These are phyloP conservation scores for Osmerus eperlanus DNA, from an alignment of 2,113 vertebrate species.

Conservation along the genomic window DNA sequence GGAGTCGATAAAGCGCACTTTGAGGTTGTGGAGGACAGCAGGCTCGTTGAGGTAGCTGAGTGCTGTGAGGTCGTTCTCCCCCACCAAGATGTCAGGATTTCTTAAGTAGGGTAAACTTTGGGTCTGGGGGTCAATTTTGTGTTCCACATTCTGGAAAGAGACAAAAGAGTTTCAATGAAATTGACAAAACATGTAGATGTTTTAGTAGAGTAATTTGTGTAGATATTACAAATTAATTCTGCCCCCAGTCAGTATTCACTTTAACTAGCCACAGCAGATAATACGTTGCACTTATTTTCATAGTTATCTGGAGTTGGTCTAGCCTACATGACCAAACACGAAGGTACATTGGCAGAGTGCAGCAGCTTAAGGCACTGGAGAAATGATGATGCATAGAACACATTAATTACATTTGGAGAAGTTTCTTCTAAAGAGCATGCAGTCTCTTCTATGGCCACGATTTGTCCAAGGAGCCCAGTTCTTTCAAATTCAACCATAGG, in stretches of 20 bases:
- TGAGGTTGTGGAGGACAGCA: conserved; percentile 93
- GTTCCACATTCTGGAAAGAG: conserved; percentile 76
- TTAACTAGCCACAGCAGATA: not conserved
- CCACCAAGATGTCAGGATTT: conserved; percentile 93
- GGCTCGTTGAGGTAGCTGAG: conserved; percentile 97
- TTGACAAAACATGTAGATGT: not conserved
- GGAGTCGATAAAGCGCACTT: conserved; percentile 92
- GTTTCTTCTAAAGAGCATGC: too few species aligned
- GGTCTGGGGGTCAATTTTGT: conserved; percentile 75
- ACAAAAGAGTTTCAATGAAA: not conserved
- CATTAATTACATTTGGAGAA: too few species aligned
- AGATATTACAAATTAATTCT: not conserved
- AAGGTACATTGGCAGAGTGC: conserved; percentile 40
- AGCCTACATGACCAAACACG: conserved; percentile 49
- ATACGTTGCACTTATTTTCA: too few species aligned
- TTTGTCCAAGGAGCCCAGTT: too few species aligned
- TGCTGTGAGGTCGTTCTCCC: conserved; percentile 93
- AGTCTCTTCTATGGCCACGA: too few species aligned
- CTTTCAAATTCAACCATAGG: too few species aligned
- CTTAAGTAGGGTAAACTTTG: conserved; percentile 82
- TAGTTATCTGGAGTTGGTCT: too few species aligned
- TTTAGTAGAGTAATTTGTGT: not conserved
- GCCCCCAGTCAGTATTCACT: not conserved
- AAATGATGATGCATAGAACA: too few species aligned
- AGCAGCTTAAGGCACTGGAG: not conserved